Conservation (phyloP, 53 echinoderm and acorn worm species). For the Holothuria leucospilota region DNA sequence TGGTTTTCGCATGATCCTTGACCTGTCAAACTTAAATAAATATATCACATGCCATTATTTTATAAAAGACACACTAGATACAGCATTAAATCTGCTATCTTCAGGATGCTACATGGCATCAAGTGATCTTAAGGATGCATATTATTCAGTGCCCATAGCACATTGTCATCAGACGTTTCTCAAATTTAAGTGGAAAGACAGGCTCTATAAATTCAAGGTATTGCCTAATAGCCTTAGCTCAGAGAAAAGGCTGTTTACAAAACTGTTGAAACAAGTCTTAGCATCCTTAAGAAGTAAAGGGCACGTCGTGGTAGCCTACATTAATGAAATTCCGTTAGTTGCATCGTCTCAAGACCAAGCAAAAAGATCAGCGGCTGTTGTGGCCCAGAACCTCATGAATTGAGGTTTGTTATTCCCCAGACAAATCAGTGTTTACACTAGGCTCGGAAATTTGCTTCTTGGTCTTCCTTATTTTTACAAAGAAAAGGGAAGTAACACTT, state of each 20-base stretch:
- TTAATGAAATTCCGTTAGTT: constrained; percentile 61
- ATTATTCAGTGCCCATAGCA: constrained; percentile 57
- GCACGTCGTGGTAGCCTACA: constrained; percentile 39
- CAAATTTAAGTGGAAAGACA: constrained; percentile 45
- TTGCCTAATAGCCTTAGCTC: constrained; percentile 59
- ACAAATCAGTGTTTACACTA: no score
- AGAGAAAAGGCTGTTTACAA: constrained; percentile 56
- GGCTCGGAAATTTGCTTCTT: neutral
- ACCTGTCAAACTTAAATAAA: constrained; percentile 35
- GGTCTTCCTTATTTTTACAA: constrained; percentile 52
- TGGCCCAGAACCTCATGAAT: neutral
- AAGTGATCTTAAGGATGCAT: constrained; percentile 69
- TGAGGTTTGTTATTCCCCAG: no score
- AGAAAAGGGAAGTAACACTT: constrained; percentile 25
- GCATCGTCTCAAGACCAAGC: neutral
- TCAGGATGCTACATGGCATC: constrained; percentile 63
- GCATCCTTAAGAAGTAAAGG: constrained; percentile 20
- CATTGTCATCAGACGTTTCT: constrained; percentile 24
- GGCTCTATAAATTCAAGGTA: constrained; percentile 41
- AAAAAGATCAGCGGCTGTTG: neutral
- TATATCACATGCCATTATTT: constrained; percentile 17
- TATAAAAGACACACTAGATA: constrained; percentile 37
- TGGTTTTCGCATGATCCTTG: constrained; percentile 46
- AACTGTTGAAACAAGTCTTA: constrained; percentile 59
- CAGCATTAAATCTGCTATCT: constrained; percentile 25